Percentiles rank a stretch among this genome's conserved stretches.
phyloP scores from a whole-genome alignment of 2,113 vertebrate genomes.

The Mirza zaza region DNA sequence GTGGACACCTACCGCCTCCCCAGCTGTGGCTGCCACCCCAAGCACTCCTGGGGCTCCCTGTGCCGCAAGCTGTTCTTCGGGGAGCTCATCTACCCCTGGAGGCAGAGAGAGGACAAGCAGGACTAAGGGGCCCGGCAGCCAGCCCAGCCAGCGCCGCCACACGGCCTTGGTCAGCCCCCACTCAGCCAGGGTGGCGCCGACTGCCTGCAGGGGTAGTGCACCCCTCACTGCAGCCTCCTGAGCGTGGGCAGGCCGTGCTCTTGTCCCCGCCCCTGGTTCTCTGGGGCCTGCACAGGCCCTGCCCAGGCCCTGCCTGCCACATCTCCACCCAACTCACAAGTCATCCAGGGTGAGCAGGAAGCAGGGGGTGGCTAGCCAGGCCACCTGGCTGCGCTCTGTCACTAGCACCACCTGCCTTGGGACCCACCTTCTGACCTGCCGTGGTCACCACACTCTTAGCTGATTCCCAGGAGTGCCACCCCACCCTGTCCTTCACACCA shows the following conservation, averaged over 20 bases:
- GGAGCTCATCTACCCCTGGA: conserved; percentile 98
- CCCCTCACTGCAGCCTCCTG: neutral
- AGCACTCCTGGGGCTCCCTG: conserved; percentile 93
- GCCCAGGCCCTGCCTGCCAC: neutral
- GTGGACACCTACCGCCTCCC: conserved; percentile 90
- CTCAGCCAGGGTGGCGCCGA: neutral
- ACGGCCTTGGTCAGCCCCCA: neutral
- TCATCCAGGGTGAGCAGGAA: neutral
- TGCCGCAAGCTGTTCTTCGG: conserved; percentile 95
- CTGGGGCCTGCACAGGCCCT: neutral
- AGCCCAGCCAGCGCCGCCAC: accelerated
- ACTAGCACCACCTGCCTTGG: neutral
- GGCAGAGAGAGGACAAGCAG: conserved; percentile 91
- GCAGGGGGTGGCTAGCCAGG: neutral
- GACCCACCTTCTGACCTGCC: neutral
- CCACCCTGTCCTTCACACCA: neutral
- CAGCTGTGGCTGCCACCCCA: conserved; percentile 93
- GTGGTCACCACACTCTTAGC: neutral
- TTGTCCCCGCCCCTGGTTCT: neutral
- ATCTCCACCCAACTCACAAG: neutral
- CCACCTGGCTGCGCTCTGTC: neutral
- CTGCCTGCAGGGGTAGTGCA: neutral
- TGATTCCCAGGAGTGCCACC: neutral
- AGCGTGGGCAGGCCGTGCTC: neutral
- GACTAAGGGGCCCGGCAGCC: conserved; percentile 82